Conservation (phyloP, 2,113 vertebrate species). For the Patagioenas fasciata region DNA sequence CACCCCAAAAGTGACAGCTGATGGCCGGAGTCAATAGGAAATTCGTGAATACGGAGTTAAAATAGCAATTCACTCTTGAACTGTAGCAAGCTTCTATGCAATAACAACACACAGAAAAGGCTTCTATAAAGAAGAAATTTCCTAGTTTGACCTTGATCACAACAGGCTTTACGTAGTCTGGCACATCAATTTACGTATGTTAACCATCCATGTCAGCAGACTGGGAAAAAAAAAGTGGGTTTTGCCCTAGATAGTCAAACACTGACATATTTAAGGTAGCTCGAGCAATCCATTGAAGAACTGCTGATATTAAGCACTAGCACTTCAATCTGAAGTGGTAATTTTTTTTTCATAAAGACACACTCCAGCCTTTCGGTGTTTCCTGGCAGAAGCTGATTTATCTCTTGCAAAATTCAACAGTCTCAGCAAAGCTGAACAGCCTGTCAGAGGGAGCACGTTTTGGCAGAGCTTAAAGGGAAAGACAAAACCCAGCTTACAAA, state of each 20-base stretch:
- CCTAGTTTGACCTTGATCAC: neutral
- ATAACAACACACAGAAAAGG: neutral
- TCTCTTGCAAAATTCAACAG: neutral
- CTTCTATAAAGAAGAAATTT: neutral
- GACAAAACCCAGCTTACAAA: neutral
- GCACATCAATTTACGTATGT: neutral
- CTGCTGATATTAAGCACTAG: neutral
- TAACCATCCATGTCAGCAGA: neutral
- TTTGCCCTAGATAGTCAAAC: neutral
- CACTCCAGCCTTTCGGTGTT: neutral
- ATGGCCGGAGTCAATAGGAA: neutral
- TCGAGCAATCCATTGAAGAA: neutral
- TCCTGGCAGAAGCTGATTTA: neutral
- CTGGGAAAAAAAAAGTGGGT: too few species aligned
- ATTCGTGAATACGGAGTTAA: neutral
- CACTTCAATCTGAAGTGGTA: neutral
- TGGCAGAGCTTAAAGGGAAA: slow-evolving; percentile 1
- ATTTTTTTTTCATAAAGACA: neutral
- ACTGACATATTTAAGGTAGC: neutral
- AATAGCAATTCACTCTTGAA: neutral
- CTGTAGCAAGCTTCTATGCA: neutral
- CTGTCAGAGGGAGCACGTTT: neutral
- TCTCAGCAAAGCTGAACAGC: neutral
- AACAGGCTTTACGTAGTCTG: neutral
- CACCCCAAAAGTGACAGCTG: neutral